Evolutionary conservation across 2,888 invertebrate species (phyloP).

Genomic region (Litoditis marina): DNA sequence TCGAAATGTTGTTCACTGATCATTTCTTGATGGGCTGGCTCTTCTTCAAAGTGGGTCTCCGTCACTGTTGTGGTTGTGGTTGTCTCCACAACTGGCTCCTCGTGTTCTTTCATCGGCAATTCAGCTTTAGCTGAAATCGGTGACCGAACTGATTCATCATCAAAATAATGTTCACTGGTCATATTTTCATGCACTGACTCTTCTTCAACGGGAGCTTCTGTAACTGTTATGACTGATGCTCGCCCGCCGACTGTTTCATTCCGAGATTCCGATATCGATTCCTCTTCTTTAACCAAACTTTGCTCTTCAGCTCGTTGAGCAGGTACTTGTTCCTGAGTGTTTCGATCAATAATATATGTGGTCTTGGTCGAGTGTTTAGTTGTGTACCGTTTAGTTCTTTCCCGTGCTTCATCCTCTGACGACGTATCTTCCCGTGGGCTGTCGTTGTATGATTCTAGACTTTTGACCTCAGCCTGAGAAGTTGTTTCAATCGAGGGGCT

Average conservation of each 20-base stretch:
- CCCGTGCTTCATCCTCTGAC: background rate
- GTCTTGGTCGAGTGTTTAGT: too few relatives aligned
- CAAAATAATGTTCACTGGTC: background rate
- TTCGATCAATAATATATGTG: too few relatives aligned
- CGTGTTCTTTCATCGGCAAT: background rate
- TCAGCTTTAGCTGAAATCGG: background rate
- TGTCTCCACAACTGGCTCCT: background rate
- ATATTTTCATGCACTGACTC: background rate
- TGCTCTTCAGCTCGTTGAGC: background rate
- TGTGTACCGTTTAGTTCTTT: too few relatives aligned
- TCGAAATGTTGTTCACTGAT: too few relatives aligned
- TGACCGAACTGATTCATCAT: background rate
- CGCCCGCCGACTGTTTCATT: background rate
- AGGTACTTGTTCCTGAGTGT: background rate
- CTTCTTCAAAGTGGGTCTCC: slow-evolving; percentile 2
- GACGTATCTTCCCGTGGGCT: background rate
- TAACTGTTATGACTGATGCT: background rate
- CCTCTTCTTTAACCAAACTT: slow-evolving; percentile 10
- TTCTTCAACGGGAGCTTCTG: slow-evolving; percentile 4
- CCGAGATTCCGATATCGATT: background rate
- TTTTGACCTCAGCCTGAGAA: slow-evolving; percentile 30
- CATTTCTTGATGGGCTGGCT: background rate
- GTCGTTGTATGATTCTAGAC: slow-evolving; percentile 10
- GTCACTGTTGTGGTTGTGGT: slow-evolving; percentile 4
- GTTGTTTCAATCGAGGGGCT: slow-evolving; percentile 30